phyloP scores from a whole-genome alignment of 1,140 invertebrate species.

The Melitaea cinxia region DNA sequence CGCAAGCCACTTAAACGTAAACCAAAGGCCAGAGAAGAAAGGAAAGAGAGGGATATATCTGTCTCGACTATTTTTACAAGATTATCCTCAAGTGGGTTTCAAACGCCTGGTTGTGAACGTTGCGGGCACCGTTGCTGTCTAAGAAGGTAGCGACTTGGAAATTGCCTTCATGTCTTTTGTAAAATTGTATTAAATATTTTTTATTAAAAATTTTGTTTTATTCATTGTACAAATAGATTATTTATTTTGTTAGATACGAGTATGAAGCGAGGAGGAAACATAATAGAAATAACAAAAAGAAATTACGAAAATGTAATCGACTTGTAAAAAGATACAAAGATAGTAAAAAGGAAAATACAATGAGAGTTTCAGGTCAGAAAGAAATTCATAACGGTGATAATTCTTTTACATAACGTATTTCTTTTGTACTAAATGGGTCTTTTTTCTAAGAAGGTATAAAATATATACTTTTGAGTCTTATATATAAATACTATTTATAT shows the following conservation, averaged over 20 bases:
- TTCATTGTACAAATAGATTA: conserved; percentile 12
- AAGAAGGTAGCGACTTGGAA: conserved; percentile 53
- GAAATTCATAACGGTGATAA: not conserved
- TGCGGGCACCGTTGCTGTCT: conserved; percentile 61
- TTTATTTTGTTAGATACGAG: conserved; percentile 25
- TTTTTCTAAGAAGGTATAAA: too few species aligned
- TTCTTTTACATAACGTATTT: too few species aligned
- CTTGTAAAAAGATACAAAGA: not conserved
- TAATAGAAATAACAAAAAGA: not conserved
- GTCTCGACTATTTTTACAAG: conserved; percentile 51
- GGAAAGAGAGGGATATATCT: conserved; percentile 42
- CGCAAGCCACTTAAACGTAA: conserved; percentile 33
- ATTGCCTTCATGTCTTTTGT: conserved; percentile 4
- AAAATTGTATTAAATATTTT: conserved; percentile 1
- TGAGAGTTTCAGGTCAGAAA: conserved; percentile 18
- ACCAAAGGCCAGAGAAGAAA: conserved; percentile 21
- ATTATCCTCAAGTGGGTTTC: conserved; percentile 38
- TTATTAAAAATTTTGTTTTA: conserved; percentile 33
- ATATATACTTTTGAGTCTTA: too few species aligned
- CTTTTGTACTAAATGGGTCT: too few species aligned
- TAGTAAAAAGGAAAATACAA: not conserved
- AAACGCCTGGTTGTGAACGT: conserved; percentile 40
- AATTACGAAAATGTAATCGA: not conserved
- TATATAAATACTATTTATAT: too few species aligned
- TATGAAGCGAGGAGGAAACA: not conserved